phyloP scores from a whole-genome alignment of 92 coral and sea anemone species.

The Meandrina meandrites region DNA sequence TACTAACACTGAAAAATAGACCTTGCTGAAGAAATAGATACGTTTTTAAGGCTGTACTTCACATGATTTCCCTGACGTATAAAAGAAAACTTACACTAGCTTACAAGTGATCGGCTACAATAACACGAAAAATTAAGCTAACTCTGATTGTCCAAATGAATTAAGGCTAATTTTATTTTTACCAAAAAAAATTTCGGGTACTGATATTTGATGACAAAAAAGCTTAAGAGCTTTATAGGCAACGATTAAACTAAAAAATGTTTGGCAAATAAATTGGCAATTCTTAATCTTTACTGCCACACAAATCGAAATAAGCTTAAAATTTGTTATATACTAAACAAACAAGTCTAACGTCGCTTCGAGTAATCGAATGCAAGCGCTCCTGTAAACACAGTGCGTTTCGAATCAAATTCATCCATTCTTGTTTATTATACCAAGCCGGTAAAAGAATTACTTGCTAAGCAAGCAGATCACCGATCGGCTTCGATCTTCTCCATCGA shows the following conservation, averaged over 20 bases:
- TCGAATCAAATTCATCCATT: background rate
- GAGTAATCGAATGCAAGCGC: slow-evolving; percentile 4
- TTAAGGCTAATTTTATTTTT: too few species aligned
- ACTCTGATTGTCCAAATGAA: background rate
- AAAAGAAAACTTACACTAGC: too few species aligned
- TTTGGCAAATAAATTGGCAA: background rate
- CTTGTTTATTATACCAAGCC: background rate
- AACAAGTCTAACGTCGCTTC: background rate
- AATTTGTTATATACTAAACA: background rate
- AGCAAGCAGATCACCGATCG: too few species aligned
- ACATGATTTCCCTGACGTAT: too few species aligned
- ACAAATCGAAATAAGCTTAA: too few species aligned
- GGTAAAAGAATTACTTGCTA: background rate
- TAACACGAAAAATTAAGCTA: background rate
- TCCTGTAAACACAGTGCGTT: slow-evolving; percentile 17
- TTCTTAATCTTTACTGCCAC: background rate
- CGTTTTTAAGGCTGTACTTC: background rate
- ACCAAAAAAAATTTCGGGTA: background rate
- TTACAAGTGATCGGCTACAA: too few species aligned
- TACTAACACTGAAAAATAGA: background rate
- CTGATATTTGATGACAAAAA: background rate
- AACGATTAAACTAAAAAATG: background rate
- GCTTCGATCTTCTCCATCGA: too few species aligned
- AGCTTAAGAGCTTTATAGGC: background rate
- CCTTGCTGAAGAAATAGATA: background rate